Evolutionary conservation across 2,888 invertebrate species (phyloP), one percentile per base, ranked within the genome.

Genomic region (Priocnemis perturbator): DNA sequence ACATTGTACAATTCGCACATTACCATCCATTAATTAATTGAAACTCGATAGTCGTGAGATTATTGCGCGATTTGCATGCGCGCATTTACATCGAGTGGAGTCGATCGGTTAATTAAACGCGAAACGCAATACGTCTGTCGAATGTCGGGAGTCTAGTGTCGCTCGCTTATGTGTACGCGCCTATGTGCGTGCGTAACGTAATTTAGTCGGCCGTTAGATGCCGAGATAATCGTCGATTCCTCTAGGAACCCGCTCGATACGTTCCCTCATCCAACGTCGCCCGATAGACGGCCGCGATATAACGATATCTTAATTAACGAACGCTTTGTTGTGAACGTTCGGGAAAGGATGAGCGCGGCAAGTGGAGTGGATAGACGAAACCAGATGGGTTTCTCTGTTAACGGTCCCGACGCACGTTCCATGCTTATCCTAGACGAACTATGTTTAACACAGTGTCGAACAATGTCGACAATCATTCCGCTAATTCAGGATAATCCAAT

Each of bases 41-140:
- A 73, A 69, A 67, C 60, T 60, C 67, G 69, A 70, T 70, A 70
- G 64, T 47, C 53, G n/a, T 56, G 64, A 71, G 78, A 74, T 78
- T 74, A 73, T 71, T 67, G 69, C 58, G 65, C 67, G 63, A 78
- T 78, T 76, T 76, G 65, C 74, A 69, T 77, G 59, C 53, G 60
- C 21, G 67, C 65, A 72, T 76, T 77, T 79, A 79, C 71, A 73
- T 67, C 53, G 65, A 59, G 58, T 63, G 61, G 72, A 66, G 65
- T 73, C 71, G 64, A 67, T 77, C 69, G 71, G 74, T 79, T 79
- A 78, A 79, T 79, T 76, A 74, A 76, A 69, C 74, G 64, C 61
- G 74, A 74, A 75, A 69, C 62, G 71, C 61, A 73, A 73, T 70
- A 70, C 70, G 62, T 73, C 64, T 61, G 44, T 23, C 47, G 20